Percentiles rank a stretch among this genome's conserved stretches.
Conservation (phyloP, 1,140 invertebrate genomes). For the Hormaphis cornu region DNA sequence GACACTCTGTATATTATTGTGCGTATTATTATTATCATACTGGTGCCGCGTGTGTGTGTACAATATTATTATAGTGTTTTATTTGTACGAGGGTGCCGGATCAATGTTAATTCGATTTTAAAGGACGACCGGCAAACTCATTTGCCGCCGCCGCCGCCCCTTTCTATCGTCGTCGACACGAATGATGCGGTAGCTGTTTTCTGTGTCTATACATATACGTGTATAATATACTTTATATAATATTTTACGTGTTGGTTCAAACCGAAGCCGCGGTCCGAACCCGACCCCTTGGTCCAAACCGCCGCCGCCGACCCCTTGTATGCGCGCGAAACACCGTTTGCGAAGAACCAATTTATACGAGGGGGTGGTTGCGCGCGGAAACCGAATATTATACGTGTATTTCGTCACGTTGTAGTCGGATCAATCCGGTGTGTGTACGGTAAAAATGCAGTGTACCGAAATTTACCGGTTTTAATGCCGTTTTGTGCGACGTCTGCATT, state of each 20-base stretch:
- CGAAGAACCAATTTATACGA: too few relatives aligned
- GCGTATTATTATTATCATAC: neutral
- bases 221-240: too few relatives aligned
- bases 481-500: too few relatives aligned
- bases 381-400: conserved; percentile 10
- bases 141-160: conserved; percentile 11
- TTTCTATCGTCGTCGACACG: too few relatives aligned
- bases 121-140: conserved; percentile 32
- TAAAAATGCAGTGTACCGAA: too few relatives aligned
- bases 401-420: too few relatives aligned
- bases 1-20: too few relatives aligned
- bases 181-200: too few relatives aligned
- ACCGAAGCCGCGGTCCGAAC: neutral
- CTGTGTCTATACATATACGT: too few relatives aligned
- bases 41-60: neutral
- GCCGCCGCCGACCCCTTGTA: too few relatives aligned
- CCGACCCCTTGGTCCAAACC: neutral
- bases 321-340: too few relatives aligned
- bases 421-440: neutral
- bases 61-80: neutral
- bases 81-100: neutral
- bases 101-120: conserved; percentile 35
- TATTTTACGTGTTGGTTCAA: neutral
- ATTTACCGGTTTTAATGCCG: too few relatives aligned
- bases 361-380: conserved; percentile 12